These are phyloP conservation scores for Lytechinus pictus DNA, from an alignment of 35 echinoderm and acorn worm species.

Conservation along the genomic window DNA sequence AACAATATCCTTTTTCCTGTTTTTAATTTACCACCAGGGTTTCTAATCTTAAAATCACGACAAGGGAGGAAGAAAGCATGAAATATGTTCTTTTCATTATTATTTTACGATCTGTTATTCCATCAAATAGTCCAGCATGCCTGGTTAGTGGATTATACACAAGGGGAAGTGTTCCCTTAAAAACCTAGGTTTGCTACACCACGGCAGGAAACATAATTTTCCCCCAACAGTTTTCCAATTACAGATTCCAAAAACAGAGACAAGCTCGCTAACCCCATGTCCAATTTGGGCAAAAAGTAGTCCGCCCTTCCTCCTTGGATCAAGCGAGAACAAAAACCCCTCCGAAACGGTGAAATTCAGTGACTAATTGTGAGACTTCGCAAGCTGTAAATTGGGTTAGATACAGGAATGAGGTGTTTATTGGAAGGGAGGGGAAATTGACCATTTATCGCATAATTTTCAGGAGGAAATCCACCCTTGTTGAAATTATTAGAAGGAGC, in stretches of 20 bases:
- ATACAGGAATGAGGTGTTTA: conserved; percentile 44
- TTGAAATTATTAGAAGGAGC: conserved; percentile 47
- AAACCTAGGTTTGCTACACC: neutral
- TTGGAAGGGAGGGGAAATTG: conserved; percentile 34
- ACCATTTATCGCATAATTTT: conserved; percentile 54
- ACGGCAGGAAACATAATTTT: neutral
- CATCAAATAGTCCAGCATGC: neutral
- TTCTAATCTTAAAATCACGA: neutral
- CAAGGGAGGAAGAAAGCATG: neutral
- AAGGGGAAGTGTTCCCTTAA: conserved; percentile 13
- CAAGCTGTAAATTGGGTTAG: conserved; percentile 34
- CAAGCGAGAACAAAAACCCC: conserved; percentile 30
- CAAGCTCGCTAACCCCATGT: neutral
- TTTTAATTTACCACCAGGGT: neutral
- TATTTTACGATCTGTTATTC: conserved; percentile 14
- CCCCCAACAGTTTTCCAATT: neutral
- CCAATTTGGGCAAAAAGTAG: conserved; percentile 41
- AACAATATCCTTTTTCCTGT: neutral
- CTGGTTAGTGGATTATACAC: neutral
- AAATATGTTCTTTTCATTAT: conserved; percentile 21
- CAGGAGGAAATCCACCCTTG: conserved; percentile 49
- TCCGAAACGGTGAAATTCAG: conserved; percentile 27
- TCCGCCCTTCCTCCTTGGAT: conserved; percentile 39
- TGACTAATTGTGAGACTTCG: conserved; percentile 44
- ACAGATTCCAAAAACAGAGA: conserved; percentile 11